These are phyloP conservation scores for Hyles euphorbiae DNA, from an alignment of 1,140 invertebrate species.

Conservation along the genomic window DNA sequence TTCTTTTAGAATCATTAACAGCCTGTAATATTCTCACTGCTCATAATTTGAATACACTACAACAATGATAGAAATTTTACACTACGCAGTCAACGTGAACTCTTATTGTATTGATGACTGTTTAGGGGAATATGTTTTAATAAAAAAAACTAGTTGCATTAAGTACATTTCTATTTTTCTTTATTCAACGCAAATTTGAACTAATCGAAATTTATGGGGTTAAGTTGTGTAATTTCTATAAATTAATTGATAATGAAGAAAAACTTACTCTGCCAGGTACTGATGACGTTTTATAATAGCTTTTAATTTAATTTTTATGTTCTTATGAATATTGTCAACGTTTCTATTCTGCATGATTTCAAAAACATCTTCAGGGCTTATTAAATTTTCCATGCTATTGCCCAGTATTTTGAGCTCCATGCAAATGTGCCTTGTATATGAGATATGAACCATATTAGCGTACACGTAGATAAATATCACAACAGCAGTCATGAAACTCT, in stretches of 20 bases:
- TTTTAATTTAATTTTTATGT: slow-evolving; percentile 39
- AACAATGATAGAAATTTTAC: no score
- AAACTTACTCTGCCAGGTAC: slow-evolving; percentile 40
- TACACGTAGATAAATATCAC: slow-evolving; percentile 43
- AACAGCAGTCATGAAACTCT: slow-evolving; percentile 51
- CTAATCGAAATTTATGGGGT: no score
- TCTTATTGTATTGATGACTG: no score
- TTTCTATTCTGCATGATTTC: slow-evolving; percentile 28
- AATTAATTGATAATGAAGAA: background rate
- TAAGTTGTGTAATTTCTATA: background rate
- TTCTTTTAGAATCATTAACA: no score
- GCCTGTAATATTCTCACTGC: no score
- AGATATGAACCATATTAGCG: slow-evolving; percentile 42
- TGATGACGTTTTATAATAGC: slow-evolving; percentile 43
- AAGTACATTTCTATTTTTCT: no score
- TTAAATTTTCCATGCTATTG: slow-evolving; percentile 37
- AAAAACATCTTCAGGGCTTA: slow-evolving; percentile 31
- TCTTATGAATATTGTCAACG: slow-evolving; percentile 26
- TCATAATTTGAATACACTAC: no score
- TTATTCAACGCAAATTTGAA: background rate
- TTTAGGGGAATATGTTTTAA: no score
- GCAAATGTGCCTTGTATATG: slow-evolving; percentile 45
- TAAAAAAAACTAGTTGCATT: no score
- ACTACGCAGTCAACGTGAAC: no score
- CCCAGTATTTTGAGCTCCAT: slow-evolving; percentile 55